These are phyloP conservation scores for Dicentrarchus labrax DNA, from an alignment of 2,113 vertebrate genomes.

Conservation along the genomic window DNA sequence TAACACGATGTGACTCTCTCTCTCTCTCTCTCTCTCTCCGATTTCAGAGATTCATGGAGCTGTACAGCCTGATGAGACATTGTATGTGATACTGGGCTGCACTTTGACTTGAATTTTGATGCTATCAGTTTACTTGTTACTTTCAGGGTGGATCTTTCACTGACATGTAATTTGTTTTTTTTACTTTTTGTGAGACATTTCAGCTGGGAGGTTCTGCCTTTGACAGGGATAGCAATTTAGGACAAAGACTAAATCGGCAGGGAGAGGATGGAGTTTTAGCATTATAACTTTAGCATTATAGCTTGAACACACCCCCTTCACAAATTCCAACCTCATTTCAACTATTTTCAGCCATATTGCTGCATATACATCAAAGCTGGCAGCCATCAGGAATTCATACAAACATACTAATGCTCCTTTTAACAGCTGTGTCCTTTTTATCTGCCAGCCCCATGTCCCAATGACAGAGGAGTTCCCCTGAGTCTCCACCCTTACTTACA, in stretches of 20 bases:
- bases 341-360: neutral
- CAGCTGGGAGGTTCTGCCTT: neutral
- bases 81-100: neutral
- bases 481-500: too few species aligned
- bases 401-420: neutral
- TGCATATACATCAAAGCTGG: neutral
- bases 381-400: neutral
- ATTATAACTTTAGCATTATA: neutral
- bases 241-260: neutral
- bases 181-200: neutral
- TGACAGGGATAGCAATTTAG: neutral
- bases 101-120: neutral
- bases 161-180: neutral
- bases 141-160: neutral
- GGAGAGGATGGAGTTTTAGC: neutral
- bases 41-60: neutral
- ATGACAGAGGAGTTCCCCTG: too few species aligned
- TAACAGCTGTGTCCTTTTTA: too few species aligned
- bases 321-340: neutral
- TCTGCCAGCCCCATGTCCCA: too few species aligned
- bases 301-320: neutral
- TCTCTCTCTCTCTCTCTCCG: neutral
- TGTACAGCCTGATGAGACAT: neutral
- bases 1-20: conserved; percentile 40
- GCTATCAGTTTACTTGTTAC: neutral